Base-by-base conservation (phyloP, 2,888 invertebrate species). In the Selenia dentaria region DNA sequence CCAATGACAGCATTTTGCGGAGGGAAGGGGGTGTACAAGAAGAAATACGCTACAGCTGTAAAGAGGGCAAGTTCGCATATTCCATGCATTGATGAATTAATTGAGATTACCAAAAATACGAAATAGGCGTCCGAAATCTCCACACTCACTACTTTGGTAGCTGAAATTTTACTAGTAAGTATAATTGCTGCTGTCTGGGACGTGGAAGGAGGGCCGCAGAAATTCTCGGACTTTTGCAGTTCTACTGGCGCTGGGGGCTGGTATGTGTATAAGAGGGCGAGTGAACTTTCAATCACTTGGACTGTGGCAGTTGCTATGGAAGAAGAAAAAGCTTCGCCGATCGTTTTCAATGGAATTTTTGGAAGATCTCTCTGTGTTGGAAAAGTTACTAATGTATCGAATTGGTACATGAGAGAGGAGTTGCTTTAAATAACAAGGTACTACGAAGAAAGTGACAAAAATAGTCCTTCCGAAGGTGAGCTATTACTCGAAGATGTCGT, bases 1-100 rank as follows among this genome's bases (percentile, higher is more conserved):
- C 67, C 64, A 0, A 66, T 67, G 63, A 67, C 64, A 0, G 51
- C 57, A 38, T 6, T 62, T 0, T 65, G 57, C n/a, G 16, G 62
- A 3, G 54, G 42, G 8, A 63, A 64, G 0, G 62, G 25, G 1
- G 9, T 25, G 58, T 0, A 33, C 53, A 22, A 62, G 3, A 37
- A 27, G 0, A 67, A 67, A 6, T 69, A 54, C 20, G 57, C 63
- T 0, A 14, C 55, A 0, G 64, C 65, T 0, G 62, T 67, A 0
- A 70, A 68, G 10, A 33, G 64, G 6, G 61, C 63, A 0, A 27
- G 67, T 48, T 38, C 60, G 0, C 64, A 67, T 9, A 12, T 67
- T 0, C 64, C 62, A 0, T 50, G 54, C 0, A 64, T 67, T 0
- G 64, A 69, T 8, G 64, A 65, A 2, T 20, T 69, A 0, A 65